These are phyloP conservation scores for Spodoptera litura DNA, from an alignment of 1,140 invertebrate genomes.

Conservation along the genomic window DNA sequence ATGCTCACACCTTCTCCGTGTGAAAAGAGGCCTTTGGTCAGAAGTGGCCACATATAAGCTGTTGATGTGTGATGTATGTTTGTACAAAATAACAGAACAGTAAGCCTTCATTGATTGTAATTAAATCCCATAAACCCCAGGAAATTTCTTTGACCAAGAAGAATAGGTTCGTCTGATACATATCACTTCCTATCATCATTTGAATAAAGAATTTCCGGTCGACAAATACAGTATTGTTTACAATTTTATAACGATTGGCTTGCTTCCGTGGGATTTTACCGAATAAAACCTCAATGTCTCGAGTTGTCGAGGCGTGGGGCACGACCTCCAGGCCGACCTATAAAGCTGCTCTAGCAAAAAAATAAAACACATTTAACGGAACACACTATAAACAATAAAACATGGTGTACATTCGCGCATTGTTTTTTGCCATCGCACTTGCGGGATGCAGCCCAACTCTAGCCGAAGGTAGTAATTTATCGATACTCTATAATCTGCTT, in stretches of 20 bases:
- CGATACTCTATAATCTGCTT: constrained; percentile 54
- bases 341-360: constrained; percentile 69
- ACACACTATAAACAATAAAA: constrained; percentile 58
- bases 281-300: constrained; percentile 61
- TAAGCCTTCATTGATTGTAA: too few relatives aligned
- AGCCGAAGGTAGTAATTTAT: constrained; percentile 70
- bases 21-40: too few relatives aligned
- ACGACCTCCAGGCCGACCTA: constrained; percentile 71
- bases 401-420: constrained; percentile 62
- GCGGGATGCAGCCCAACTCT: constrained; percentile 54
- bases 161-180: constrained; percentile 1
- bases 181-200: constrained; percentile 3
- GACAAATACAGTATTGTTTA: constrained; percentile 36
- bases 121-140: neutral
- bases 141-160: constrained; percentile 2
- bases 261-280: constrained; percentile 72
- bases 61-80: too few relatives aligned
- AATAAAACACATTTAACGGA: constrained; percentile 60
- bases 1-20: too few relatives aligned
- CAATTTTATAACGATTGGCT: constrained; percentile 21
- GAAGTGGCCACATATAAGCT: too few relatives aligned
- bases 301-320: constrained; percentile 68
- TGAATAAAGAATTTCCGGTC: constrained; percentile 33
- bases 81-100: too few relatives aligned
- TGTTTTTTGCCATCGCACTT: constrained; percentile 57